Conservation (phyloP, 2,113 vertebrate species). For the Menidia beryllina region DNA sequence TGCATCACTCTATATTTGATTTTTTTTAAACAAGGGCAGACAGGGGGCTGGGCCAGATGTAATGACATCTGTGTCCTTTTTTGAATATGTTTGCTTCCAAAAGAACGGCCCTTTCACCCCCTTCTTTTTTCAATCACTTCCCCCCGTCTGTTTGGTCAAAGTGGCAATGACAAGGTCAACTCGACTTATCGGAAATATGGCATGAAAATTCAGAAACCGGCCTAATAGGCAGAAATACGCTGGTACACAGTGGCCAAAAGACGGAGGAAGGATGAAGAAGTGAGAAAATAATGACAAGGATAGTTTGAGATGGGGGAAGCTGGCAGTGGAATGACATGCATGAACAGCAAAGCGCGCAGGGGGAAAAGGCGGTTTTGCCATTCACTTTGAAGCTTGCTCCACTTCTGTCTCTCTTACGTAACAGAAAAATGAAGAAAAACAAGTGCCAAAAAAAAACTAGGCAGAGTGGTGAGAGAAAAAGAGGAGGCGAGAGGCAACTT, state of each 20-base stretch:
- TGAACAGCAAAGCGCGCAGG: conserved; percentile 75
- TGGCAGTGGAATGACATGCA: conserved; percentile 76
- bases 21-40: conserved; percentile 60
- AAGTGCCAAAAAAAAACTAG: conserved; percentile 68
- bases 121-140: conserved; percentile 16
- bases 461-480: conserved; percentile 43
- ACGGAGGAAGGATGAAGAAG: conserved; percentile 37
- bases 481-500: conserved; percentile 50
- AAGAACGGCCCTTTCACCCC: conserved; percentile 31
- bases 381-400: conserved; percentile 83
- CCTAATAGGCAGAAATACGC: conserved; percentile 8
- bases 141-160: conserved; percentile 33
- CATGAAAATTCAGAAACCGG: conserved; percentile 9
- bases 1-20: conserved; percentile 58
- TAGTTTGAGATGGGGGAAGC: conserved; percentile 34
- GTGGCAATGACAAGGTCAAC: conserved; percentile 26
- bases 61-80: conserved; percentile 56
- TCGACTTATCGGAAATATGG: conserved; percentile 3
- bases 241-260: conserved; percentile 34
- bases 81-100: conserved; percentile 25
- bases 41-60: conserved; percentile 50
- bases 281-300: conserved; percentile 37
- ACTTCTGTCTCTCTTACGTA: conserved; percentile 79
- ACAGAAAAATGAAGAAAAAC: conserved; percentile 76
- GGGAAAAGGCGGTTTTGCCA: conserved; percentile 78